These are phyloP conservation scores for Morpho helenor DNA, from an alignment of 2,888 invertebrate species.

Conservation along the genomic window DNA sequence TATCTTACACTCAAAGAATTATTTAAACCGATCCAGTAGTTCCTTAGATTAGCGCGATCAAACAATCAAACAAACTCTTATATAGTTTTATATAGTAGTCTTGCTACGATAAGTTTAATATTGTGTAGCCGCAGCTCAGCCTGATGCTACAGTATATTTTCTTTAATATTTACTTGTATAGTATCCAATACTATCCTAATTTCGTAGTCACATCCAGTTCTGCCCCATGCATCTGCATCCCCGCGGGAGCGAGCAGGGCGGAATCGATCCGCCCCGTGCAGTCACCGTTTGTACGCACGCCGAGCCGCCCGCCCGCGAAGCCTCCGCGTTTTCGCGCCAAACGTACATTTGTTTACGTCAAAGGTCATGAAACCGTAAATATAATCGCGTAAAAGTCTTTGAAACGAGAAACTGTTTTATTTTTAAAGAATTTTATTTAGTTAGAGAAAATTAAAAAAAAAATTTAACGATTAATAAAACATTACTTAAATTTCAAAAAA, in stretches of 20 bases:
- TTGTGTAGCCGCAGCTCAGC: too few species aligned
- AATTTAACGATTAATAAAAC: background rate
- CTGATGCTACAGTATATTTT: background rate
- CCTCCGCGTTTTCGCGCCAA: conserved; percentile 72
- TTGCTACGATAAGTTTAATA: too few species aligned
- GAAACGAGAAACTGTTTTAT: too few species aligned
- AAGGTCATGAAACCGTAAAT: conserved; percentile 6
- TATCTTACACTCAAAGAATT: too few species aligned
- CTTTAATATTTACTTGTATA: background rate
- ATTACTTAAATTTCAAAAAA: background rate
- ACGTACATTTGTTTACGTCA: conserved; percentile 30
- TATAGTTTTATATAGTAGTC: too few species aligned
- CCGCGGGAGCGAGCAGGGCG: conserved; percentile 67
- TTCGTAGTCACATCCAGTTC: conserved; percentile 39
- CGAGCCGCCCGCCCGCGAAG: conserved; percentile 48
- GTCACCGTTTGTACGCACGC: conserved; percentile 58
- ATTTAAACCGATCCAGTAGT: too few species aligned
- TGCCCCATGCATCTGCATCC: conserved; percentile 70
- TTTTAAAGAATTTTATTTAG: too few species aligned
- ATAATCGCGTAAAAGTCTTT: background rate
- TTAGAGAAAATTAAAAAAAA: background rate
- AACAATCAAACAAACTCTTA: too few species aligned
- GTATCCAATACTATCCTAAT: conserved; percentile 11
- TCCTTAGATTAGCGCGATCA: too few species aligned
- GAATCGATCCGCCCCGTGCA: conserved; percentile 52